Evolutionary conservation across 2,113 vertebrate genomes (phyloP).

Genomic region (Strix uralensis): DNA sequence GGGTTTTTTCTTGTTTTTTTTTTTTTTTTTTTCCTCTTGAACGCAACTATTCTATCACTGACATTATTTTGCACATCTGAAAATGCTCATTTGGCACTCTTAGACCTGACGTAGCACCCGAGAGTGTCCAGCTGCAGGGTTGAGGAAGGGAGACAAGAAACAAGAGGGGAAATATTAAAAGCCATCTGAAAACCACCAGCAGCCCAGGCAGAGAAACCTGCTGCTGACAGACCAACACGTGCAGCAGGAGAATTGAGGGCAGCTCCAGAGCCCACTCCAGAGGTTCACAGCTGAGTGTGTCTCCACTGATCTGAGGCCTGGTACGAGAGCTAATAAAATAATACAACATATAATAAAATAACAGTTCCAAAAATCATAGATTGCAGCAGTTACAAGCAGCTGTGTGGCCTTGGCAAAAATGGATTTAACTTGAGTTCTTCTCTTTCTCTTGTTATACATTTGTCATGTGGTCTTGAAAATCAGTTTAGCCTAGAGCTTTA

Average conservation of each 20-base stretch:
- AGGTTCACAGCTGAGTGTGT: neutral
- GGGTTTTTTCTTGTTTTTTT: neutral
- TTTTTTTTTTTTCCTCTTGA: neutral
- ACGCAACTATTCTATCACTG: neutral
- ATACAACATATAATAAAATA: neutral
- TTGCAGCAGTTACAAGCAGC: neutral
- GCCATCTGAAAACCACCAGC: neutral
- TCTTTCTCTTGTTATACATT: neutral
- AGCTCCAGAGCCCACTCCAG: neutral
- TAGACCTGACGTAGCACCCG: neutral
- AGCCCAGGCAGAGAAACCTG: neutral
- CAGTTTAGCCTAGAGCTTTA: neutral
- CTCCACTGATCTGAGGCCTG: neutral
- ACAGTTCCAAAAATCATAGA: neutral
- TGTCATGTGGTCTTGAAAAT: neutral
- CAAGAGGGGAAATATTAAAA: neutral
- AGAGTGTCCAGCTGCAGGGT: neutral
- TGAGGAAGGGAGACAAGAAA: neutral
- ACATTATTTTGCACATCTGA: neutral
- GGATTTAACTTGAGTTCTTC: neutral
- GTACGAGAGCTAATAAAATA: neutral
- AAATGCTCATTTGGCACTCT: neutral
- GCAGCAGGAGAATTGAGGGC: neutral
- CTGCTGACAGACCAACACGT: neutral
- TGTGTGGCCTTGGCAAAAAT: neutral